phyloP scores from a whole-genome alignment of 1,140 invertebrate genomes.

The Lasioglossum baleicum region DNA sequence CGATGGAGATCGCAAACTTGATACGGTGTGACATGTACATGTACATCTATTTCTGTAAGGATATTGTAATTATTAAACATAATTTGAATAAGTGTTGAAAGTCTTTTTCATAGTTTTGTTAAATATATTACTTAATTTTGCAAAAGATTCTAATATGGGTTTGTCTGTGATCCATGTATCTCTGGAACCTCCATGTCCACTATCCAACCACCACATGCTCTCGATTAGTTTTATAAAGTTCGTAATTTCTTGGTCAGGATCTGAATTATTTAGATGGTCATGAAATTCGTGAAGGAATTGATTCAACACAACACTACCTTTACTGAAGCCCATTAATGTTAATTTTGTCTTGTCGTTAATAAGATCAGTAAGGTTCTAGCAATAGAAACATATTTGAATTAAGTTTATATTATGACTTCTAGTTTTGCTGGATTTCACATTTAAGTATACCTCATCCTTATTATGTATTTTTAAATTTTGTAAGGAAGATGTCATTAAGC shows the following conservation, averaged over 20 bases:
- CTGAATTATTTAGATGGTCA: constrained; percentile 84
- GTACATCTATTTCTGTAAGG: constrained; percentile 82
- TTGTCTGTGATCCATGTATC: constrained; percentile 92
- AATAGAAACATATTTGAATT: background rate
- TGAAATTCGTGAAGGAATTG: constrained; percentile 93
- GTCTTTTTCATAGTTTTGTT: background rate
- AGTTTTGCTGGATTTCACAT: background rate
- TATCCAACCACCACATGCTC: constrained; percentile 93
- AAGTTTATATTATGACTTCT: constrained; percentile 11
- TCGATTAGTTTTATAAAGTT: constrained; percentile 83
- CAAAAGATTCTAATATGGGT: constrained; percentile 85
- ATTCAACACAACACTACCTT: constrained; percentile 95
- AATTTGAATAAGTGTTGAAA: constrained; percentile 15
- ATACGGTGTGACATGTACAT: constrained; percentile 91
- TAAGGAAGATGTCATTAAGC: constrained; percentile 75
- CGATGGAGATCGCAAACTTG: constrained; percentile 87
- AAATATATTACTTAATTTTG: constrained; percentile 80
- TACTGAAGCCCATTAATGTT: constrained; percentile 91
- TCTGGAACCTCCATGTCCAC: constrained; percentile 90
- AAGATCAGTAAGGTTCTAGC: constrained; percentile 48
- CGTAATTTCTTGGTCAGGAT: constrained; percentile 76
- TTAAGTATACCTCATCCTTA: constrained; percentile 23
- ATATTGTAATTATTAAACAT: constrained; percentile 9
- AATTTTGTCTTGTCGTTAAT: constrained; percentile 79
- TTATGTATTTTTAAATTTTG: constrained; percentile 30